Conservation (phyloP, 2,797 vertebrate genomes). For the Chromobotia macracanthus region DNA sequence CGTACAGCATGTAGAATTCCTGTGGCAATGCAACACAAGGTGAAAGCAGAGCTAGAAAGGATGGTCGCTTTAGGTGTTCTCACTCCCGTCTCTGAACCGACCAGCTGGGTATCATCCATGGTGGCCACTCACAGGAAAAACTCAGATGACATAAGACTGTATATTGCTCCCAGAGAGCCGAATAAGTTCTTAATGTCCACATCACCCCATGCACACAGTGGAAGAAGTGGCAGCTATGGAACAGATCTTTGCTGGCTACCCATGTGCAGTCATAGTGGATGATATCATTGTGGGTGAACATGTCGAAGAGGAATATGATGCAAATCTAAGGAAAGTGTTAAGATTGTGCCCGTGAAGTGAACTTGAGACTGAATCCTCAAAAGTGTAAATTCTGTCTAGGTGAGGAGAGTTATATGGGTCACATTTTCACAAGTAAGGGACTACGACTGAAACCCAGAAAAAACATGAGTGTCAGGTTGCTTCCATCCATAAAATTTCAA, state of each 20-base stretch:
- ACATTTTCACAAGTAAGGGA: not conserved
- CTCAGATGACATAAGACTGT: too few relatives aligned
- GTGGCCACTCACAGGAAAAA: too few relatives aligned
- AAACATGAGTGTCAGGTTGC: too few relatives aligned
- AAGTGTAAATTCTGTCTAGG: slow-evolving; percentile 43
- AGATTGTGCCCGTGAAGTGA: too few relatives aligned
- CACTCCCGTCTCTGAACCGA: too few relatives aligned
- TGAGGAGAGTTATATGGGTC: not conserved
- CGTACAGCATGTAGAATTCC: too few relatives aligned
- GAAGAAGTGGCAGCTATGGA: slow-evolving; percentile 36
- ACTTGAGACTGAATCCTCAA: not conserved
- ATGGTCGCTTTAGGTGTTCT: too few relatives aligned
- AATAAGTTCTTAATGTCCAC: slow-evolving; percentile 22
- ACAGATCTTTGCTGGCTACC: not conserved
- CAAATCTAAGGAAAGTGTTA: not conserved
- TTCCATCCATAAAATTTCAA: too few relatives aligned
- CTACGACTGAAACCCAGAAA: too few relatives aligned
- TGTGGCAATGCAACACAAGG: too few relatives aligned
- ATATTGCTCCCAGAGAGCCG: slow-evolving; percentile 23
- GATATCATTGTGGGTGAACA: not conserved
- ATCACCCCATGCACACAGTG: slow-evolving; percentile 26
- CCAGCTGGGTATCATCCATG: too few relatives aligned
- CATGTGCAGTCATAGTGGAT: not conserved
- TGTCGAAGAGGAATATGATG: not conserved
- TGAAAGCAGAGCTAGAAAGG: too few relatives aligned